phyloP scores from a whole-genome alignment of 1,140 invertebrate species.

The Tetraneura akinire region DNA sequence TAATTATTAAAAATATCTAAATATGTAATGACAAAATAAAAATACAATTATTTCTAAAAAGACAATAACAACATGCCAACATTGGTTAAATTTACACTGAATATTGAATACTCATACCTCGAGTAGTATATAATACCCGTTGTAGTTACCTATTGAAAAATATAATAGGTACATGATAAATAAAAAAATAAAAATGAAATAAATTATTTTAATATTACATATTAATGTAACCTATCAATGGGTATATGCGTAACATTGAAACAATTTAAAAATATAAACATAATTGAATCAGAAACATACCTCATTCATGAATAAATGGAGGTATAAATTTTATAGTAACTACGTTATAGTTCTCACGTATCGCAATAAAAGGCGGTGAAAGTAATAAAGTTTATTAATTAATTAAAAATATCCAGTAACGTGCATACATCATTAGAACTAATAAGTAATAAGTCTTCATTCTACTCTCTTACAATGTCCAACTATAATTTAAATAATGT shows the following conservation, averaged over 20 bases:
- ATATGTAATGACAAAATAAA: too few species aligned
- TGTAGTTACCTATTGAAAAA: too few species aligned
- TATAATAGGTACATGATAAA: too few species aligned
- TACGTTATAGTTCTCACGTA: not conserved
- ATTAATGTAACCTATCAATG: not conserved
- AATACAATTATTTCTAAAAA: too few species aligned
- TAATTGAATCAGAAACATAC: slow-evolving; percentile 23
- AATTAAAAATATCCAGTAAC: not conserved
- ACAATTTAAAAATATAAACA: slow-evolving; percentile 28
- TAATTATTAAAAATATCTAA: too few species aligned
- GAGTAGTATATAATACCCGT: too few species aligned
- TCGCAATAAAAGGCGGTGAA: not conserved
- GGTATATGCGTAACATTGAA: slow-evolving; percentile 13
- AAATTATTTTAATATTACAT: too few species aligned
- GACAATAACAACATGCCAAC: too few species aligned
- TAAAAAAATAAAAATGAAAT: too few species aligned
- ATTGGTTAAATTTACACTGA: too few species aligned
- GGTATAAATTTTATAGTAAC: not conserved
- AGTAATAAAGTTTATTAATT: not conserved
- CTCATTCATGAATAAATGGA: not conserved
- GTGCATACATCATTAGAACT: not conserved
- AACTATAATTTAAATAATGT: not conserved
- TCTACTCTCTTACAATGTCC: not conserved
- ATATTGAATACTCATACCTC: too few species aligned
- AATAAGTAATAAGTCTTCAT: not conserved